Conservation (phyloP, 2,113 vertebrate genomes). For the Corythoichthys intestinalis region DNA sequence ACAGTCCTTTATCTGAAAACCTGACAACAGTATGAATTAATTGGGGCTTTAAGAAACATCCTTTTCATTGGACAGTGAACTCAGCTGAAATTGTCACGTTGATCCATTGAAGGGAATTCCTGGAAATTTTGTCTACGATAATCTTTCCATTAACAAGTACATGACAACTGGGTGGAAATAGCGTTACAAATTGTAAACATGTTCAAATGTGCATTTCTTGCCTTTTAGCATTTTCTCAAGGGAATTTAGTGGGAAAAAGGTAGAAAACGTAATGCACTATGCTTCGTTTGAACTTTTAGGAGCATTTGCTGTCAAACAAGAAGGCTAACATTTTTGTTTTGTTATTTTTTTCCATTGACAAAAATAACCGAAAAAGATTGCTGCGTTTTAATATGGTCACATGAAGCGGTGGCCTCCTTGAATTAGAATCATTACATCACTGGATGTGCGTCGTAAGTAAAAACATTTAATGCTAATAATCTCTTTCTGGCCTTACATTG, state of each 20-base stretch:
- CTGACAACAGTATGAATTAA: neutral
- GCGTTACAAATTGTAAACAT: slow-evolving; percentile 34
- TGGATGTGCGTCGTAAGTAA: neutral
- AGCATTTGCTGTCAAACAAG: neutral
- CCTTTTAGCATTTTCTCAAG: neutral
- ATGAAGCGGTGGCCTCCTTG: neutral
- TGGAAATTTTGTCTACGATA: slow-evolving; percentile 37
- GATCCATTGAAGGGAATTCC: slow-evolving; percentile 19
- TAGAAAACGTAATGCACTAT: neutral
- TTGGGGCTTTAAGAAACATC: neutral
- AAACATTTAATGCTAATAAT: neutral
- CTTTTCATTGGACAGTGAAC: neutral
- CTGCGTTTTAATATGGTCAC: neutral
- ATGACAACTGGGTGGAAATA: slow-evolving; percentile 23
- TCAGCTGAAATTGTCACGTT: slow-evolving; percentile 13
- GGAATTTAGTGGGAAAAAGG: neutral
- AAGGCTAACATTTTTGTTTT: neutral
- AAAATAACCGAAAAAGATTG: neutral
- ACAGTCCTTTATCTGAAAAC: neutral
- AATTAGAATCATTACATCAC: neutral
- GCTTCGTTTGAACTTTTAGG: neutral
- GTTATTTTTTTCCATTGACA: neutral
- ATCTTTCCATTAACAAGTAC: slow-evolving; percentile 14
- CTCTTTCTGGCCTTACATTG: neutral
- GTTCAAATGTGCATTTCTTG: neutral